phyloP scores from a whole-genome alignment of 35 echinoderm and acorn worm species.

The Apostichopus parvimensis region DNA sequence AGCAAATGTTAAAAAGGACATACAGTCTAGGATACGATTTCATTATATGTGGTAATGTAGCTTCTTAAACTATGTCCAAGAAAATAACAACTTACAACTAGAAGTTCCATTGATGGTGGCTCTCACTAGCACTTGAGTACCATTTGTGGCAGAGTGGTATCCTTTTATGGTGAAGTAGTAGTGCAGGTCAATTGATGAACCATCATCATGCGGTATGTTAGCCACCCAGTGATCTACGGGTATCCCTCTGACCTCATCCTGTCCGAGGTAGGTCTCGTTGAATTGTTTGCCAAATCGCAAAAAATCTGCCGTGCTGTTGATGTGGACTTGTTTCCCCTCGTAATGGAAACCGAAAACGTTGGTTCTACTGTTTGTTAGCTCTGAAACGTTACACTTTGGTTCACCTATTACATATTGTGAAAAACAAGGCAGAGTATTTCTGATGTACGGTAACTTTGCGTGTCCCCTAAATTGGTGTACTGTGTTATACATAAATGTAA shows the following conservation, averaged over 20 bases:
- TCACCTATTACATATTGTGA: neutral
- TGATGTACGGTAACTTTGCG: too few species aligned
- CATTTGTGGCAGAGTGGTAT: constrained; percentile 2
- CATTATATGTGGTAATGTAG: neutral
- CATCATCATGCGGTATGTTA: neutral
- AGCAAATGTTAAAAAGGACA: neutral
- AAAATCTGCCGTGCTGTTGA: constrained; percentile 53
- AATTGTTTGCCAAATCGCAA: constrained; percentile 63
- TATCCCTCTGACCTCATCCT: constrained; percentile 55
- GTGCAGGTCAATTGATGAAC: constrained; percentile 27
- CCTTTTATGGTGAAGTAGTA: constrained; percentile 62
- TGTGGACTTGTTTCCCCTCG: constrained; percentile 38
- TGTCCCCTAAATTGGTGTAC: too few species aligned
- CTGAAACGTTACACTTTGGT: constrained; percentile 5
- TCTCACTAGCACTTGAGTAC: constrained; percentile 46
- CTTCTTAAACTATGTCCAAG: too few species aligned
- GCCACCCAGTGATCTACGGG: constrained; percentile 69
- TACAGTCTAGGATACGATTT: too few species aligned
- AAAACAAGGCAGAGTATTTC: too few species aligned
- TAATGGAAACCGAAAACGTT: constrained; percentile 66
- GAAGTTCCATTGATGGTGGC: constrained; percentile 61
- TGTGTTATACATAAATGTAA: too few species aligned
- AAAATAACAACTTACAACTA: neutral
- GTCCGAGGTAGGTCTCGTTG: constrained; percentile 79
- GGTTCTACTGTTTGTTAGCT: constrained; percentile 16